Conservation (phyloP, 1,140 invertebrate genomes). For the Akabosia matsudoensis region DNA sequence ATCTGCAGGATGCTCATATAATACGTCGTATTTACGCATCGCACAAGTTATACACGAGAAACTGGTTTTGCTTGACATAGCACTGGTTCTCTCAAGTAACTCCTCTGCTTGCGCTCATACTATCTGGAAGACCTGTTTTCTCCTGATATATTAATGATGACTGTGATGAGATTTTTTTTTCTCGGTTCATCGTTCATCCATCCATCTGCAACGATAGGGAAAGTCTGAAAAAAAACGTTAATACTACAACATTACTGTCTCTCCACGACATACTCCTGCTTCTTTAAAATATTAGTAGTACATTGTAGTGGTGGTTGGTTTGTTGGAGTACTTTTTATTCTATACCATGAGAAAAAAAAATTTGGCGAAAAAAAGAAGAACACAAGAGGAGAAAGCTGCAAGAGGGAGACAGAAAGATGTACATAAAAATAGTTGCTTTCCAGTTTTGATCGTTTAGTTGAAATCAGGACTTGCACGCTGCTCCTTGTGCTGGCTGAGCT, state of each 20-base stretch:
- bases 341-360: background rate
- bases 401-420: too few relatives aligned
- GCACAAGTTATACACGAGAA: too few relatives aligned
- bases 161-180: background rate
- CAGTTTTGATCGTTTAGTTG: conserved; percentile 17
- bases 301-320: background rate
- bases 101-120: too few relatives aligned
- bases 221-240: too few relatives aligned
- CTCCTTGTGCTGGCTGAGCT: conserved; percentile 14
- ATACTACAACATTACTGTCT: background rate
- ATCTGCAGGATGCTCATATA: too few relatives aligned
- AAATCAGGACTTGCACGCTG: background rate
- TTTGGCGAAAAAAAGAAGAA: background rate
- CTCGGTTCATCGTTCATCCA: background rate
- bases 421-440: background rate
- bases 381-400: background rate
- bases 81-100: too few relatives aligned
- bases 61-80: too few relatives aligned
- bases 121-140: too few relatives aligned
- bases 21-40: too few relatives aligned
- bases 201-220: background rate
- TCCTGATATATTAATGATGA: background rate
- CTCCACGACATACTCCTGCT: background rate
- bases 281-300: background rate
- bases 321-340: background rate